These are phyloP conservation scores for Cherax quadricarinatus DNA, from an alignment of 1,140 invertebrate genomes.

Conservation along the genomic window DNA sequence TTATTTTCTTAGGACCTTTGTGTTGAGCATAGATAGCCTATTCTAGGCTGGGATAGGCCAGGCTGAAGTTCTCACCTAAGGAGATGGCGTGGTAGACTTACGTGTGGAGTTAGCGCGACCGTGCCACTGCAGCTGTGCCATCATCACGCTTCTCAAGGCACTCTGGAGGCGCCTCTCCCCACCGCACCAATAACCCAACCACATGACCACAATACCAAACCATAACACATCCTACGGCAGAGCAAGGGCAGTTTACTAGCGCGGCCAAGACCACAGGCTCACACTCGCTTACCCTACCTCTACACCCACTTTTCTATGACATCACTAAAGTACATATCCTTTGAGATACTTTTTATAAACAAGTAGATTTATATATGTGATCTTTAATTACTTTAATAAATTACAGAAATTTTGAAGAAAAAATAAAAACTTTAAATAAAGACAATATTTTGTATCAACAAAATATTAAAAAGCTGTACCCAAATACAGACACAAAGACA, in stretches of 20 bases:
- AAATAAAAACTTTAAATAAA: neutral
- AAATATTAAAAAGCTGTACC: neutral
- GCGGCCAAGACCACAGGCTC: constrained; percentile 48
- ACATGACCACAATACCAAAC: constrained; percentile 72
- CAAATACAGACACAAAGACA: neutral
- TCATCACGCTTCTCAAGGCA: constrained; percentile 64
- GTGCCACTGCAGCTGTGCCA: constrained; percentile 38
- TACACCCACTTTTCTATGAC: constrained; percentile 36
- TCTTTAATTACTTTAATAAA: neutral
- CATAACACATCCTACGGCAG: constrained; percentile 71
- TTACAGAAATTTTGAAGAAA: neutral
- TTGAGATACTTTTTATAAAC: neutral
- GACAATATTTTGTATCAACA: neutral
- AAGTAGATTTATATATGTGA: neutral
- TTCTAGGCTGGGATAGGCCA: constrained; percentile 40
- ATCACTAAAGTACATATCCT: neutral
- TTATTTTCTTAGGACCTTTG: neutral
- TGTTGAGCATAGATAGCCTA: constrained; percentile 15
- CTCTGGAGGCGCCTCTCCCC: constrained; percentile 65
- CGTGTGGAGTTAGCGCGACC: constrained; percentile 45
- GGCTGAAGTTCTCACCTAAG: constrained; percentile 57
- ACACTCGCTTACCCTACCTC: constrained; percentile 48
- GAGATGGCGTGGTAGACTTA: constrained; percentile 63
- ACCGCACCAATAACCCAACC: constrained; percentile 66
- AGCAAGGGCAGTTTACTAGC: constrained; percentile 70